Percentiles rank a stretch among this genome's conserved stretches.
These are phyloP conservation scores for Microctonus hyperodae DNA, from an alignment of 2,888 invertebrate genomes.

Conservation along the genomic window DNA sequence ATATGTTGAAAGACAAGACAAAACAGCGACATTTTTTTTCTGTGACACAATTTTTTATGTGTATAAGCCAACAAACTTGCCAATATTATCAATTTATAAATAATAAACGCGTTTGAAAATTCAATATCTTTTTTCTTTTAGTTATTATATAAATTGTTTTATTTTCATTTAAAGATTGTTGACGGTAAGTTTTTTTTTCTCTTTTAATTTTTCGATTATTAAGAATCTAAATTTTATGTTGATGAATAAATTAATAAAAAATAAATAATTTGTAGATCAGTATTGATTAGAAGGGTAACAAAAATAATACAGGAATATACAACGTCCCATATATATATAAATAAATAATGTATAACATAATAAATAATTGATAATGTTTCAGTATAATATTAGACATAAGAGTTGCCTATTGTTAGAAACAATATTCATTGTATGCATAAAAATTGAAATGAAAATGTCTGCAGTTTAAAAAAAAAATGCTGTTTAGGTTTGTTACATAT, in stretches of 20 bases:
- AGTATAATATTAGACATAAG: conserved; percentile 24
- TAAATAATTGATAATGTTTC: conserved; percentile 7
- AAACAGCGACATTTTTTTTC: conserved; percentile 31
- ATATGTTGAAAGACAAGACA: not conserved
- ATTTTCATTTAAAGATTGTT: conserved; percentile 19
- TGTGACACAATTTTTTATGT: conserved; percentile 55
- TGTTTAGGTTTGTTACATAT: conserved; percentile 16
- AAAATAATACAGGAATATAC: conserved; percentile 15
- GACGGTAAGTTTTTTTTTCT: conserved; percentile 37
- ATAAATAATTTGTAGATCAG: conserved; percentile 12
- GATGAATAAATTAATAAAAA: not conserved
- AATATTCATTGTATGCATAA: conserved; percentile 17
- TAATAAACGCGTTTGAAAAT: conserved; percentile 61
- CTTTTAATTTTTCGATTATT: not conserved
- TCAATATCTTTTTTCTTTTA: not conserved
- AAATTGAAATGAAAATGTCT: conserved; percentile 24
- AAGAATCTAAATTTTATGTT: not conserved
- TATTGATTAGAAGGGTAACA: conserved; percentile 17
- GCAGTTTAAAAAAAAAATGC: conserved; percentile 9
- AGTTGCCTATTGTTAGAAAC: conserved; percentile 34
- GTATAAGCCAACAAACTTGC: conserved; percentile 61
- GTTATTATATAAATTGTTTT: not conserved
- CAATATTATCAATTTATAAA: conserved; percentile 48
- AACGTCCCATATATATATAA: not conserved
- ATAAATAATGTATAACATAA: conserved; percentile 18